Percentiles rank a stretch among this genome's conserved stretches.
Conservation (phyloP, 2,113 vertebrate genomes). For the Pseudopodoces humilis region DNA sequence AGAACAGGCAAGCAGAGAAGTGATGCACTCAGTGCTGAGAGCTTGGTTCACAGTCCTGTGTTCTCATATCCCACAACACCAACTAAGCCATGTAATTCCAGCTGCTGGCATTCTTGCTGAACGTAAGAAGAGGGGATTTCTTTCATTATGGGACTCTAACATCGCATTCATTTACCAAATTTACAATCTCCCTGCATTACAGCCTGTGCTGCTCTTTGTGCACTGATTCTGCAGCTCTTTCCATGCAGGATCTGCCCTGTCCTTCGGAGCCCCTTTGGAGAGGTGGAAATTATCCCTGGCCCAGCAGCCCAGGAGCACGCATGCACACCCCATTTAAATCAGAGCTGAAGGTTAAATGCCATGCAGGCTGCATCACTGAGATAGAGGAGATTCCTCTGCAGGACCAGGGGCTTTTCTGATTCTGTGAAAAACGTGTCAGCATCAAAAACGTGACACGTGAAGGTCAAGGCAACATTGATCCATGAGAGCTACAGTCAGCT, state of each 20-base stretch:
- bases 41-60: fast-evolving
- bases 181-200: background rate
- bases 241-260: background rate
- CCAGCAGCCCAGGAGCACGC: background rate
- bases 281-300: background rate
- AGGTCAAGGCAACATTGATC: background rate
- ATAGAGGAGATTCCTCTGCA: constrained; percentile 21
- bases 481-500: background rate
- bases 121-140: background rate
- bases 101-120: background rate
- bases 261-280: background rate
- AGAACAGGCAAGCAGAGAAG: background rate
- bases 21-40: background rate
- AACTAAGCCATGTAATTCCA: background rate
- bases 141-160: background rate
- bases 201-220: background rate
- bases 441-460: background rate
- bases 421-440: background rate
- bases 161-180: background rate
- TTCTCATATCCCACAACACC: background rate
- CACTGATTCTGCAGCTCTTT: background rate
- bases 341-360: background rate
- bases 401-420: constrained; percentile 12
- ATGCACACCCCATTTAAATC: background rate
- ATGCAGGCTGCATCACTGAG: background rate